These are phyloP conservation scores for Zygothrica quintamaculata DNA, from an alignment of 2,888 invertebrate species.

Conservation along the genomic window DNA sequence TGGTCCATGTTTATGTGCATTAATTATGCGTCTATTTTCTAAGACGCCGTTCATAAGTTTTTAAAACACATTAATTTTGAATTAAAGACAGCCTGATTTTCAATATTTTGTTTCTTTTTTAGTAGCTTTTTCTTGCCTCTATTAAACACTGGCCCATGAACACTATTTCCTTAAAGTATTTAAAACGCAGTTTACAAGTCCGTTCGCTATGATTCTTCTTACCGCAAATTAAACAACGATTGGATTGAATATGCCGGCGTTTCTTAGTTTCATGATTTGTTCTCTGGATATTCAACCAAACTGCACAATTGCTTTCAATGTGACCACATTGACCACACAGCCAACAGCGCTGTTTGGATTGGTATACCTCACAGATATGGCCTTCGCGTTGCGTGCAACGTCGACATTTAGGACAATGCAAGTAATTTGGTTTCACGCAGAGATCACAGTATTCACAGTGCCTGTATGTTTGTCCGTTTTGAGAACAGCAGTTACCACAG, in stretches of 20 bases:
- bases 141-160: constrained; percentile 56
- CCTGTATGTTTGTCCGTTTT: constrained; percentile 89
- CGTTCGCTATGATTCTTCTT: constrained; percentile 46
- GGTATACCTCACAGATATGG: constrained; percentile 86
- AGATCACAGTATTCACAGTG: constrained; percentile 88
- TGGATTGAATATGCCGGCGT: background rate
- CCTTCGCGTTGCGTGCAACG: constrained; percentile 86
- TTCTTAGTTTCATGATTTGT: background rate
- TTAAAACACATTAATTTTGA: constrained; percentile 64
- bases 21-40: constrained; percentile 15
- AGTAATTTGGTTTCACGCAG: constrained; percentile 94
- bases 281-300: constrained; percentile 39
- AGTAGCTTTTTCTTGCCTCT: background rate
- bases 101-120: constrained; percentile 5
- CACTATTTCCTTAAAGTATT: constrained; percentile 51
- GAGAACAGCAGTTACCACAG: constrained; percentile 90
- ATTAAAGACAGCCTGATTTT: constrained; percentile 42
- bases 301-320: constrained; percentile 76
- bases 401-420: constrained; percentile 90
- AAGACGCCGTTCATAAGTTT: constrained; percentile 53
- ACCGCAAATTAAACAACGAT: constrained; percentile 55
- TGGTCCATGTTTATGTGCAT: constrained; percentile 61
- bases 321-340: constrained; percentile 82
- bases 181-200: constrained; percentile 40
- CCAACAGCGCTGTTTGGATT: constrained; percentile 81